Percentiles rank a stretch among this genome's conserved stretches.
Conservation (phyloP, 2,113 vertebrate genomes). For the Dicentrarchus labrax region DNA sequence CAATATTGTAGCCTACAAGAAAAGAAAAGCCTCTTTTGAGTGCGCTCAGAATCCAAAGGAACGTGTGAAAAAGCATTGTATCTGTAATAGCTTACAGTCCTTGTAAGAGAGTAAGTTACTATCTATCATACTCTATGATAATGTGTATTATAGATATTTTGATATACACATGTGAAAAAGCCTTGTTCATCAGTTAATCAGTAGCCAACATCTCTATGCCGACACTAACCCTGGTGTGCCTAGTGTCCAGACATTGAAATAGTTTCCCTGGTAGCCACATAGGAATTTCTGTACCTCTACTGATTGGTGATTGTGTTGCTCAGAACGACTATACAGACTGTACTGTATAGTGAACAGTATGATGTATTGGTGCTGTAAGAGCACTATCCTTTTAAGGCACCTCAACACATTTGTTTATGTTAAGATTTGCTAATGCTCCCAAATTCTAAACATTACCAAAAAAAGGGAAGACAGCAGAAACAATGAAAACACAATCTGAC, state of each 20-base stretch:
- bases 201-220: slow-evolving; percentile 17
- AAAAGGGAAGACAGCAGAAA: neutral
- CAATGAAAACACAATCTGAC: neutral
- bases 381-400: neutral
- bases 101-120: too few species aligned
- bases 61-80: too few species aligned
- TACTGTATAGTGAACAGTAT: neutral
- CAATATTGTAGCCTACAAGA: too few species aligned
- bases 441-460: neutral
- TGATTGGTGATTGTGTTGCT: slow-evolving; percentile 19
- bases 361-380: slow-evolving; percentile 18
- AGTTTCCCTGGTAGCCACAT: slow-evolving; percentile 22
- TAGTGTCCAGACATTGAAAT: neutral
- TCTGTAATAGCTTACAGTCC: too few species aligned
- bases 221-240: neutral
- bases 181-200: neutral
- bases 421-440: slow-evolving; percentile 1
- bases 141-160: too few species aligned
- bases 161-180: too few species aligned
- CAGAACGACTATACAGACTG: neutral
- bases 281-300: slow-evolving; percentile 1
- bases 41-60: too few species aligned
- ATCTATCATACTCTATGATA: too few species aligned
- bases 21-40: too few species aligned
- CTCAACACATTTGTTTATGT: slow-evolving; percentile 19